Base-by-base conservation (phyloP, 1,140 invertebrate species). In the Drosophila littoralis region DNA sequence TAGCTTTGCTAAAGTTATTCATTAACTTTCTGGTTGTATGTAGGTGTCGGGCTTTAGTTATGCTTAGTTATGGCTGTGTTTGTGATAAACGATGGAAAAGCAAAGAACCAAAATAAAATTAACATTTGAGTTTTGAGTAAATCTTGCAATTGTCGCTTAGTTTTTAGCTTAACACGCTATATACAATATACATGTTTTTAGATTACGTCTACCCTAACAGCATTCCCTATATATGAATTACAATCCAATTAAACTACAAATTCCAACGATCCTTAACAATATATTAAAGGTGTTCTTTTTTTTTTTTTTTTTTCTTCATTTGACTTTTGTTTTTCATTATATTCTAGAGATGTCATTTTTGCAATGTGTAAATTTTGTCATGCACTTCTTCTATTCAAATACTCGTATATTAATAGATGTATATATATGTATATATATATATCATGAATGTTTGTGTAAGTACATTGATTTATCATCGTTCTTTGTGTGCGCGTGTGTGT, bases 241-340 rank as follows among this genome's bases (percentile, higher is more conserved):
- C 69, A 79, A 83, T 88, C 45, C 64, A 79, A 74, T 79, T 88
- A 88, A 88, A 75, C 83, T 88, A 89, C 83, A 88, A 89, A 83
- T 88, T 89, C 84, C 83, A 88, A 88, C 83, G 84, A 88, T 83
- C 73, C 84, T 89, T 83, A 88, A 89, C 73, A 88, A 77, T 75
- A 74, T 75, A 33, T 35, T 59, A 28, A 32, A 48, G 10, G 4
- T 32, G 38, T 40, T 9, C 36, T n/a, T n/a, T n/a, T n/a, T n/a
- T n/a, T 51, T 36, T 38, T 15, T 17, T 50, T 1, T 1, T 6
- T 13, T 50, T 28, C 10, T 35, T 68, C 6, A 33, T 35, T 60
- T 57, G 7, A 12, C 7, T 48, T 36, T 48, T 9, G 10, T 40
- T 28, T 28, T 13, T n/a, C n/a, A n/a, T n/a, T 75, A 84, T 81